phyloP scores from a whole-genome alignment of 2,888 invertebrate species.

The Scaptomyza caliginosa region DNA sequence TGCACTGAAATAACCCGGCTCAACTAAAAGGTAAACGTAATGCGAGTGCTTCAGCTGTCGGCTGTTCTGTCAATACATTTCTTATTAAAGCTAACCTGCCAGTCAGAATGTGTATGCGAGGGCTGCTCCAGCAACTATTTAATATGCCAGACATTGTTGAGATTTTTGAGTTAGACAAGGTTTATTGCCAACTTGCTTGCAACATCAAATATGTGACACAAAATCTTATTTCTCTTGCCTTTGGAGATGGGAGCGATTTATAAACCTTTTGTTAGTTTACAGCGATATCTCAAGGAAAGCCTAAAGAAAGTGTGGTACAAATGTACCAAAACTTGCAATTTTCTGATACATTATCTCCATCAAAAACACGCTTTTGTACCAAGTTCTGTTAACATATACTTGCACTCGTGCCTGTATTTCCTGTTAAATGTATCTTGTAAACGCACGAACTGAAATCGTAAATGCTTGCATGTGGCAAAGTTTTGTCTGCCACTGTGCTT shows the following conservation, averaged over 20 bases:
- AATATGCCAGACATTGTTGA: neutral
- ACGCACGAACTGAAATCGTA: neutral
- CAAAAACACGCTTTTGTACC: no score
- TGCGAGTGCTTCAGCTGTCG: neutral
- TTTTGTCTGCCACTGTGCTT: neutral
- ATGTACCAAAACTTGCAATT: neutral
- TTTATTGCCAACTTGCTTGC: neutral
- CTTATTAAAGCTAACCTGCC: constrained; percentile 40
- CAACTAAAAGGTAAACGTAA: constrained; percentile 4
- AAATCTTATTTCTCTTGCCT: neutral
- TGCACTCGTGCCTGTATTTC: neutral
- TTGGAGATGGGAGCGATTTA: neutral
- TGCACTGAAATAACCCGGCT: constrained; percentile 10
- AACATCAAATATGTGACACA: neutral
- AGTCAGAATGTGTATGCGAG: constrained; percentile 33
- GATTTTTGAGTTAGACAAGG: neutral
- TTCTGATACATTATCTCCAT: neutral
- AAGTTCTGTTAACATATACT: neutral
- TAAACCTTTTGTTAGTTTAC: no score
- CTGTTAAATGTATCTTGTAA: neutral
- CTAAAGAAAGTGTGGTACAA: neutral
- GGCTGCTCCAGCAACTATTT: constrained; percentile 17
- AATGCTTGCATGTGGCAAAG: constrained; percentile 4
- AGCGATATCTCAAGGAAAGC: neutral
- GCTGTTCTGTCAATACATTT: constrained; percentile 30